These are phyloP conservation scores for Ceratina calcarata DNA, from an alignment of 1,140 invertebrate genomes.

Conservation along the genomic window DNA sequence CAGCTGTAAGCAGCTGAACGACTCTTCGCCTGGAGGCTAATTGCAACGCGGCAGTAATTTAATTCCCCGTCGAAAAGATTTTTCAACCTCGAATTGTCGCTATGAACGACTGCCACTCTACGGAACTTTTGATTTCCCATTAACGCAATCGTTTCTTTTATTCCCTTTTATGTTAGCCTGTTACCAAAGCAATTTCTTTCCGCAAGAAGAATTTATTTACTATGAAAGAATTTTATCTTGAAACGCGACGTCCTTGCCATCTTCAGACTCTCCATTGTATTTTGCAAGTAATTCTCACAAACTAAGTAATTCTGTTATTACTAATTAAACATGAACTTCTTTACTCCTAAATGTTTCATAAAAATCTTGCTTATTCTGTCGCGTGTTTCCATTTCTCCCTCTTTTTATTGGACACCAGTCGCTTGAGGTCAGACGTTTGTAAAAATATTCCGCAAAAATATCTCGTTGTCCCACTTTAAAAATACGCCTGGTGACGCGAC, in stretches of 20 bases:
- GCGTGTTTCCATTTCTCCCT: background rate
- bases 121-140: constrained; percentile 17
- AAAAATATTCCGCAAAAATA: constrained; percentile 54
- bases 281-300: too few relatives aligned
- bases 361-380: constrained; percentile 5
- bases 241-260: background rate
- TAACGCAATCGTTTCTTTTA: constrained; percentile 3
- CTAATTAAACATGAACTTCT: too few relatives aligned
- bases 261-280: background rate
- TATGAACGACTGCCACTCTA: background rate
- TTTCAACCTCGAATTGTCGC: background rate
- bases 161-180: background rate
- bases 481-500: constrained; percentile 5
- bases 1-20: background rate
- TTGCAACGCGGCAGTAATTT: constrained; percentile 57
- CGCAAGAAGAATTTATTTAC: background rate
- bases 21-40: constrained; percentile 28
- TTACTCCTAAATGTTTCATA: too few relatives aligned
- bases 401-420: constrained; percentile 36
- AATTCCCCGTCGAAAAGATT: constrained; percentile 17
- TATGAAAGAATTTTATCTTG: background rate
- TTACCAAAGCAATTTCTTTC: background rate
- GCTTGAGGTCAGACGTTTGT: constrained; percentile 60
- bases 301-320: too few relatives aligned
- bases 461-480: constrained; percentile 54